Conservation (phyloP, 37 sponge, comb jelly and placozoan genomes). For the Aplysina aerophoba region DNA sequence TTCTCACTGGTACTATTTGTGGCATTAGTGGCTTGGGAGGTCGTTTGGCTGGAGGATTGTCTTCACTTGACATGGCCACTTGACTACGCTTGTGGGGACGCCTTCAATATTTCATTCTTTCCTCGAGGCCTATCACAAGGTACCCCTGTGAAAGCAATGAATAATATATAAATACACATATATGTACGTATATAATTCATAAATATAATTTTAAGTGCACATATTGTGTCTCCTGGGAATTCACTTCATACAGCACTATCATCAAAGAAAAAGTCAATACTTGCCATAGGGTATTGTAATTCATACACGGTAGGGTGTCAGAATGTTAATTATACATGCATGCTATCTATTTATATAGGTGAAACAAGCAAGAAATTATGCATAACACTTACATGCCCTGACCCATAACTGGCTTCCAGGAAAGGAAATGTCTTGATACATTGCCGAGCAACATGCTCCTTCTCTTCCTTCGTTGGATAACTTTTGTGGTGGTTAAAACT, state of each 20-base stretch:
- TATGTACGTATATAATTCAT: too few species aligned
- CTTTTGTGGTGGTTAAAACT: background rate
- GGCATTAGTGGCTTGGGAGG: background rate
- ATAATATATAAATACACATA: too few species aligned
- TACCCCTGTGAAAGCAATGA: background rate
- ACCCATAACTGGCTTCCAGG: background rate
- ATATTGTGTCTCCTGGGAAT: too few species aligned
- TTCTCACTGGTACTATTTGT: background rate
- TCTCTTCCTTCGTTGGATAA: slow-evolving; percentile 15
- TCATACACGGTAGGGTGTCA: too few species aligned
- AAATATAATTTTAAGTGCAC: too few species aligned
- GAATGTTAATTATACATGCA: background rate
- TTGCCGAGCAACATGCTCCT: slow-evolving; percentile 7
- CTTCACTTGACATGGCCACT: background rate
- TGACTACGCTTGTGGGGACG: background rate
- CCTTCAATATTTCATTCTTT: background rate
- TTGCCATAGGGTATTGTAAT: too few species aligned
- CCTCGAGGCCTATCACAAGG: background rate
- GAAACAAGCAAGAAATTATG: background rate
- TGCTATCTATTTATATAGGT: background rate
- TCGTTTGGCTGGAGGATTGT: background rate
- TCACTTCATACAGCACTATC: too few species aligned
- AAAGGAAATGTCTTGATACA: background rate
- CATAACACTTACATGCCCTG: background rate
- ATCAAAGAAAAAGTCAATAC: too few species aligned